phyloP scores from a whole-genome alignment of 2,797 vertebrate genomes.

The Podarcis siculus region DNA sequence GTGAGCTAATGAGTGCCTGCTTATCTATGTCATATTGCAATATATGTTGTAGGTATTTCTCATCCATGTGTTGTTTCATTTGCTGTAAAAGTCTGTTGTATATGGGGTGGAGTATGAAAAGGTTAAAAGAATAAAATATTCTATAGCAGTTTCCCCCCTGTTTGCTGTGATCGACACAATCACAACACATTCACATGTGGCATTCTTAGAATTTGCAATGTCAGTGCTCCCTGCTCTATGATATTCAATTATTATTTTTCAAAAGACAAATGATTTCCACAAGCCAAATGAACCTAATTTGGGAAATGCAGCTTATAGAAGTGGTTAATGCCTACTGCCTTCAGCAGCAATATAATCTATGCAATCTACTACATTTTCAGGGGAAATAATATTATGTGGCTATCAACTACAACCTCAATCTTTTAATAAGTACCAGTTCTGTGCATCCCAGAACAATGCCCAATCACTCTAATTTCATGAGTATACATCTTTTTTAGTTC shows the following conservation, averaged over 20 bases:
- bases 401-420: slow-evolving; percentile 40
- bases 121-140: not conserved
- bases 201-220: slow-evolving; percentile 36
- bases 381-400: slow-evolving; percentile 37
- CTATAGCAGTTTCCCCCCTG: not conserved
- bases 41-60: too few relatives aligned
- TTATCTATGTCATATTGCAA: too few relatives aligned
- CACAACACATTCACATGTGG: slow-evolving; percentile 15
- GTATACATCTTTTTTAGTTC: slow-evolving; percentile 7
- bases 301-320: slow-evolving; percentile 15
- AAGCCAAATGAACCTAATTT: slow-evolving; percentile 54
- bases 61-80: too few relatives aligned
- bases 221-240: slow-evolving; percentile 36
- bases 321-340: slow-evolving; percentile 42
- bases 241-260: slow-evolving; percentile 46
- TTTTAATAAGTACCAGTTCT: slow-evolving; percentile 55
- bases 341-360: slow-evolving; percentile 55
- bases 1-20: too few relatives aligned
- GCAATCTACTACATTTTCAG: slow-evolving; percentile 53
- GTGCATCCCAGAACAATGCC: slow-evolving; percentile 47
- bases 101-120: too few relatives aligned
- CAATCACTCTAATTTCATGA: slow-evolving; percentile 55
- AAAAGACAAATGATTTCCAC: slow-evolving; percentile 44
- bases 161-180: not conserved
- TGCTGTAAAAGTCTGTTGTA: too few relatives aligned